Evolutionary conservation across 2,797 vertebrate genomes (phyloP).

Genomic region (Prunella strophiata): DNA sequence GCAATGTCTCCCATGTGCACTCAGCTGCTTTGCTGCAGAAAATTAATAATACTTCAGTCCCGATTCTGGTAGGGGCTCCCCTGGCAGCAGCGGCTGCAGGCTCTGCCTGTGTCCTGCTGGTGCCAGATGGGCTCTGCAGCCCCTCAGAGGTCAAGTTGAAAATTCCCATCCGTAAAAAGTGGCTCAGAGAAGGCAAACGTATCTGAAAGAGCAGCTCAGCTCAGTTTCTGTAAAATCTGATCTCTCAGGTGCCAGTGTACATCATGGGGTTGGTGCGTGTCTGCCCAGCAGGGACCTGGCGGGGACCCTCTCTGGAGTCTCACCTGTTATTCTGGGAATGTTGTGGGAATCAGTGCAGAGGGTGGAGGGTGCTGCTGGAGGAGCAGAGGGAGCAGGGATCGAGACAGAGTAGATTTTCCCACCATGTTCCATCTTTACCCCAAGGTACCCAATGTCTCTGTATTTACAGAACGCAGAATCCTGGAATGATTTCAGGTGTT

Average conservation of each 20-base stretch:
- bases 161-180: not conserved
- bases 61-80: not conserved
- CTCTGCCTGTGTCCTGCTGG: not conserved
- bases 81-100: not conserved
- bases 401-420: not conserved
- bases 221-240: not conserved
- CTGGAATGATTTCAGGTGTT: not conserved
- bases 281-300: fast-evolving
- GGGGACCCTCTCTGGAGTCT: fast-evolving
- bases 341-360: not conserved
- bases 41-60: not conserved
- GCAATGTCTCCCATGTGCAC: not conserved
- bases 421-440: not conserved
- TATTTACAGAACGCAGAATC: fast-evolving
- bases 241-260: not conserved
- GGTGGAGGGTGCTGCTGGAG: not conserved
- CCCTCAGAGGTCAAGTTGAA: not conserved
- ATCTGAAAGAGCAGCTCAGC: not conserved
- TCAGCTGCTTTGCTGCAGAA: constrained; percentile 22
- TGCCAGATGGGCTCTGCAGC: not conserved
- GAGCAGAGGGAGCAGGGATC: not conserved
- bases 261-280: fast-evolving
- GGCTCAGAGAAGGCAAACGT: not conserved
- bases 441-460: fast-evolving
- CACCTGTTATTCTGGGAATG: not conserved